Evolutionary conservation across 2,888 invertebrate genomes (phyloP), one percentile per base, ranked within the genome.

Genomic region (Plagodis pulveraria): DNA sequence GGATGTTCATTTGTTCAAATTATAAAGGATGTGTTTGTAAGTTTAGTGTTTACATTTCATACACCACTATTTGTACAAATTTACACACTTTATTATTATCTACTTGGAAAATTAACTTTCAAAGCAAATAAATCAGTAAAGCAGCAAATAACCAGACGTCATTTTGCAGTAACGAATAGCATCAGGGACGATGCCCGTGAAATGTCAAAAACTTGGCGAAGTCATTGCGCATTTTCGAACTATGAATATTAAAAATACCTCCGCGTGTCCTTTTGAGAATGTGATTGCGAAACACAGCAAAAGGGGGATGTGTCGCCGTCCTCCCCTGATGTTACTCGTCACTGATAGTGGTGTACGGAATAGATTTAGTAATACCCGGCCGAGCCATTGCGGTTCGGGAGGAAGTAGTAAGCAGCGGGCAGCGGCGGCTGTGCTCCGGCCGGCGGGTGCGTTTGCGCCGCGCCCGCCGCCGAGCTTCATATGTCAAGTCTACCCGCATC

Each of bases 401-500:
- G 80, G 76, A 89, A 91, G 77, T 86, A 91, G 36, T 87, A 89
- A 65, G 89, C 88, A 65, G 90, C 89, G 87, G 84, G 83, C 51
- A 84, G 84, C 59, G 78, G 78, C 71, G 62, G 55, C 38, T 46
- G 60, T 46, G 35, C 56, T 46, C 70, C 73, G 12, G 70, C 62
- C 53, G 79, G 74, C 66, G 77, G 68, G 65, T 63, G 72, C 59
- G 74, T 71, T 67, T 65, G 75, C 64, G 70, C 80, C 84, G 83
- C 78, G 81, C 89, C 91, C 91, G 91, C 91, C 74, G 89, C 88
- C 83, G 82, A 87, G 80, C 90, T 91, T 91, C 91, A 91, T 78
- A 91, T 93, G 82, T 92, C 90, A 73, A 88, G 89, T 74, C 94
- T 95, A 83, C 95, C 94, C 83, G 95, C 95, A 61, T 77, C 80